Base-by-base conservation (phyloP, 2,888 invertebrate species). In the Bellardia pandia region DNA sequence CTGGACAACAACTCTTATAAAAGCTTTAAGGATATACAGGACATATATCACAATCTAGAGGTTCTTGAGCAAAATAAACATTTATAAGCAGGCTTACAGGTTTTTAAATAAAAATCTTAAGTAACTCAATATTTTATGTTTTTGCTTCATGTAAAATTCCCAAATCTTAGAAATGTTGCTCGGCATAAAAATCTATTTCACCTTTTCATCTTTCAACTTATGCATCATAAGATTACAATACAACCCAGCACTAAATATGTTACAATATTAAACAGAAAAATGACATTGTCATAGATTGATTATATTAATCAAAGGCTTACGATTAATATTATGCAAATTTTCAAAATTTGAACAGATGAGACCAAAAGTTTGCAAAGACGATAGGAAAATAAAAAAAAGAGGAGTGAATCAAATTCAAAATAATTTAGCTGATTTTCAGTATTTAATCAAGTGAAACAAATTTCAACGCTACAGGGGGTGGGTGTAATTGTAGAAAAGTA, bases 201-300 rank as follows among this genome's bases (percentile, higher is more conserved):
- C 45, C 23, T 23, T 23, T 23, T 68, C 48, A 33, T 48, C 68
- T 16, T 51, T 48, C 2, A 13, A n/a, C 68, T 48, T n/a, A 74
- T 13, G 33, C 14, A 23, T 48, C 30, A 74, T 13, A 45, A 8
- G 45, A 60, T 14, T 14, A 45, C 14, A 48, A 74, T 60, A 60
- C 3, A 48, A 74, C 11, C 11, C n/a, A 4, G 1, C n/a, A 6
- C 56, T 7, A 37, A 42, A 45, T 45, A 68, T 66, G n/a, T 40
- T 13, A 14, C 37, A 68, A 56, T 56, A 78, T 75, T 83, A 71
- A 11, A 8, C 30, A 45, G 33, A 51, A 56, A 60, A 77, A 66
- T 84, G 77, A 80, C 60, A 48, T 68, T 81, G 86, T 81, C 86
- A 77, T 58, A 85, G 77, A 87, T 87, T 87, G 87, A 87, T 87